Evolutionary conservation across 1,140 invertebrate genomes (phyloP), one percentile per base, ranked within the genome.

Genomic region (Neodiprion lecontei): DNA sequence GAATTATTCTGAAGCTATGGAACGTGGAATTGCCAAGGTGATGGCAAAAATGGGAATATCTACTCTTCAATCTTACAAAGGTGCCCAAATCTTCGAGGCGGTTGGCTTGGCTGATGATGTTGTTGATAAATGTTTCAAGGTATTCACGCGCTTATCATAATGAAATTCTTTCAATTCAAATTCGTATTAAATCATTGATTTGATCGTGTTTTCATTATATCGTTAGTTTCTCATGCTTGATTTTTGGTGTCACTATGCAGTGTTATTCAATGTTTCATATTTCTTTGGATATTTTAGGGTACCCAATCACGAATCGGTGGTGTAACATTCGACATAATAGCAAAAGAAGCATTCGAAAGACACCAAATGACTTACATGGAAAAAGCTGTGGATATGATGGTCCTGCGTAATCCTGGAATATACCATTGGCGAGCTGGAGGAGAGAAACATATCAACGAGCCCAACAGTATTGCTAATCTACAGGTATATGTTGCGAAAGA

Each of bases 31-130:
- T 74, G 91, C 95, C 1, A 96, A 97, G 86, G 92, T 99, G 0
- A 99, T 99, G 98, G 98, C 98, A 1, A 99, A 99, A 89, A 99
- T 99, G 98, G 98, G 98, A 61, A 99, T 99, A 83, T 98, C 97
- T 66, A 99, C 98, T 0, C 88, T 99, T 17, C 98, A 99, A 85
- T 99, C 97, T n/a, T 99, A 99, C 88, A 99, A 99, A 90, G 96
- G 97, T 78, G 98, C 98, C 7, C 98, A 99, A 89, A 99, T 99
- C 79, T 99, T 99, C 86, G 98, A 99, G 89, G 98, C 98, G 28
- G 97, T 99, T 40, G 98, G 98, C 12, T 87, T 99, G 9, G 93
- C 94, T 65, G 91, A 95, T 76, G 97, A 99, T 86, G 95, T 99
- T 0, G 93, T 99, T 70, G 93, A 99, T 69, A 96, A 96, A 82